phyloP scores from a whole-genome alignment of 2,797 vertebrate species.

The Lithobates pipiens region DNA sequence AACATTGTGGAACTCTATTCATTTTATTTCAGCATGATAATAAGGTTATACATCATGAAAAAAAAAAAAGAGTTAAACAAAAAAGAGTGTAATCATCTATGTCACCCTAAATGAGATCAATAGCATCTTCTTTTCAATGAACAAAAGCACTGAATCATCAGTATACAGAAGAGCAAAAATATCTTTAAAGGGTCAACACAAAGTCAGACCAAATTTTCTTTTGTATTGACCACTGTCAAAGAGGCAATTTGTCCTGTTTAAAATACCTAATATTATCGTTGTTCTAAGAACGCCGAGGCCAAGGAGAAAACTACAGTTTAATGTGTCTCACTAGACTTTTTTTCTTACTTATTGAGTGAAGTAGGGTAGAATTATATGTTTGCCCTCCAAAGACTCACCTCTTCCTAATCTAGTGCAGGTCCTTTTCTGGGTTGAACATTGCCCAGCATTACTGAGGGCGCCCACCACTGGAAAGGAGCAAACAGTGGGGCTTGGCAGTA shows the following conservation, averaged over 20 bases:
- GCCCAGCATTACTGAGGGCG: no score
- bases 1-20: not conserved
- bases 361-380: no score
- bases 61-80: no score
- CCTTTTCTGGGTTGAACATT: no score
- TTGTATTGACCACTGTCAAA: conserved; percentile 32
- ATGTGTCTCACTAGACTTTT: no score
- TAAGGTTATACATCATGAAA: conserved; percentile 32
- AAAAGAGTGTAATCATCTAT: conserved; percentile 2
- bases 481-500: no score
- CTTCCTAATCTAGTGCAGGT: no score
- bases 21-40: not conserved
- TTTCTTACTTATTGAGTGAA: no score
- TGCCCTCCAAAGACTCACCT: no score
- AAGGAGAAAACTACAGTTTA: not conserved
- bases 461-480: no score
- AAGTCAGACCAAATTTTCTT: conserved; percentile 37
- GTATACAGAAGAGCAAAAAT: conserved; percentile 3
- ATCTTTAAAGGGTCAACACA: conserved; percentile 42
- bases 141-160: conserved; percentile 31
- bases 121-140: conserved; percentile 34
- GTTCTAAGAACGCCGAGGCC: not conserved
- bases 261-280: conserved; percentile 29
- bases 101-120: conserved; percentile 40
- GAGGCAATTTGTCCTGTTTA: conserved; percentile 39